Percentiles rank a stretch among this genome's conserved stretches.
phyloP scores from a whole-genome alignment of 2,797 vertebrate species.

The Petrocephalus sullivani region DNA sequence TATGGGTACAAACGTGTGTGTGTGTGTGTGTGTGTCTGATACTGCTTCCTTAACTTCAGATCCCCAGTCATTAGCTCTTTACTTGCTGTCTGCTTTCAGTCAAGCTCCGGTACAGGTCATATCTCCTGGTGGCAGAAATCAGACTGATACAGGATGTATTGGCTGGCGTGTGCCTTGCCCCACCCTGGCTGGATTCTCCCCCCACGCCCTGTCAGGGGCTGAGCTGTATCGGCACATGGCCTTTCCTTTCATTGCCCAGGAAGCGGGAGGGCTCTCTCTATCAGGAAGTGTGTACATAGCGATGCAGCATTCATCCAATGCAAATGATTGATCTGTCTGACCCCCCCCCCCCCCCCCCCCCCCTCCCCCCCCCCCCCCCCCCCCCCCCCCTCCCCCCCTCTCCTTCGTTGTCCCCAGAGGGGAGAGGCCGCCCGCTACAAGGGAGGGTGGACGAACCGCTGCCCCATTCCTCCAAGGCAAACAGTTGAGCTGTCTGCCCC shows the following conservation, averaged over 20 bases:
- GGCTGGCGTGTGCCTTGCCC: too few relatives aligned
- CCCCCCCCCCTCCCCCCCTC: too few relatives aligned
- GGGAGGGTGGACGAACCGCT: too few relatives aligned
- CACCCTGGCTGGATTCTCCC: too few relatives aligned
- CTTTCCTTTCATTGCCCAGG: neutral
- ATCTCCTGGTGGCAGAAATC: neutral
- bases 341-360: neutral
- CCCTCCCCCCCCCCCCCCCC: too few relatives aligned
- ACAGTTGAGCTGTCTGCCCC: neutral
- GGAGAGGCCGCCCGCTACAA: too few relatives aligned
- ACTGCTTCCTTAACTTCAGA: neutral
- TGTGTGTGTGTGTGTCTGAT: neutral
- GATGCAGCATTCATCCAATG: neutral
- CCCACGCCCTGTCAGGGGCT: neutral
- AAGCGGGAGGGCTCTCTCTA: neutral
- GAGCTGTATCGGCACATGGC: neutral
- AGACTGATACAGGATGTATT: neutral
- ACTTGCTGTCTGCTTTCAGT: neutral
- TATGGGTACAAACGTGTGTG: neutral
- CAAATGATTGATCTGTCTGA: constrained; percentile 7
- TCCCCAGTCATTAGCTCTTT: constrained; percentile 7
- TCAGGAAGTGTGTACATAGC: neutral
- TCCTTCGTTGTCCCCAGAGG: too few relatives aligned
- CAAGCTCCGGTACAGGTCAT: neutral
- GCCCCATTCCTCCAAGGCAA: neutral